Base-by-base conservation (phyloP, 2,888 invertebrate genomes). In the Harpalus rubripes region DNA sequence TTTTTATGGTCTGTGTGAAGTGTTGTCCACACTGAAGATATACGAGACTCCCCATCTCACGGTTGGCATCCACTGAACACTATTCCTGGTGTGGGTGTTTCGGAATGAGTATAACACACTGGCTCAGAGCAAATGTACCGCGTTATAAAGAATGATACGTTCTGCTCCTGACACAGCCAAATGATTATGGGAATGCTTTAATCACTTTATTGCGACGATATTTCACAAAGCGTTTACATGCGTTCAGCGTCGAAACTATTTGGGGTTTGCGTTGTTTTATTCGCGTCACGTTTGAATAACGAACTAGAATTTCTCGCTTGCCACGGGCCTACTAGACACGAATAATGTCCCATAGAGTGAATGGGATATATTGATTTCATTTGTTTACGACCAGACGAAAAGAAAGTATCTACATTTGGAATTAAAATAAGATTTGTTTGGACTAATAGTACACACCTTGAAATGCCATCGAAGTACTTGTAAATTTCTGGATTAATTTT, bases 131-230 rank as follows among this genome's bases (percentile, higher is more conserved):
- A 84, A 84, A 84, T 78, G 84, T 78, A 56, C 78, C 84, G 52
- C 78, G 56, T 78, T 78, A 84, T 84, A 84, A 84, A 84, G 78
- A 84, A 84, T 84, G 84, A 84, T 84, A 84, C 44, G 76, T 84
- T 63, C 61, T 61, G 52, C 63, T 32, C 6, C n/a, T 84, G 78
- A 63, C 84, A 78, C 78, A 84, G 84, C 78, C 84, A 84, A 84
- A 84, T 84, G 78, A 84, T 84, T 76, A 84, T 84, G 76, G 56
- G 84, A 84, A 84, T 78, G 65, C 65, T 78, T 78, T 78, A 84
- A 84, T 84, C 84, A 84, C 84, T 84, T 84, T 84, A 78, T 78
- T 84, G 74, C 78, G 63, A 41, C 52, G 18, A 84, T 84, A 78
- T 84, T 78, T 84, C 84, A 84, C 58, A 78, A 78, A 58, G 78